A percentile compares a stretch with the other conserved stretches of the same genome.
Conservation (phyloP, 2,888 invertebrate genomes). For the Acrocyrtus sp. region DNA sequence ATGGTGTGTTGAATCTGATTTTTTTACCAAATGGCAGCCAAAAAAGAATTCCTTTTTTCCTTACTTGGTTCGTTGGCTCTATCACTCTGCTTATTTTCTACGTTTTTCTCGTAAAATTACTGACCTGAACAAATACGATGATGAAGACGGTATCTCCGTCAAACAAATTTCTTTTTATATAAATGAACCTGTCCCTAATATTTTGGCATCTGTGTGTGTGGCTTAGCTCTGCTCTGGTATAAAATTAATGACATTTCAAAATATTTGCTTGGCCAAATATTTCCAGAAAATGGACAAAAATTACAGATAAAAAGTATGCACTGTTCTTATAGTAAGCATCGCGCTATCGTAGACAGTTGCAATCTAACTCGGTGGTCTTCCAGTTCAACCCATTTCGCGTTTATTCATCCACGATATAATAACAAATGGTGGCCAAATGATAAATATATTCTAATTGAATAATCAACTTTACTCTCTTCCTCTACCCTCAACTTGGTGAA, state of each 20-base stretch:
- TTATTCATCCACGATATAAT: not conserved
- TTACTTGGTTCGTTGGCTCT: no score
- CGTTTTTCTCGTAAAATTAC: not conserved
- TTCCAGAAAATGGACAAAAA: conserved; percentile 3
- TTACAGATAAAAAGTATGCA: not conserved
- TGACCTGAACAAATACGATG: not conserved
- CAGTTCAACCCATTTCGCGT: not conserved
- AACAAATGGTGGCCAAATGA: not conserved
- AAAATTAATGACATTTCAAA: conserved; percentile 33
- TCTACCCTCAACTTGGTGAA: no score
- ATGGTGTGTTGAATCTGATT: not conserved
- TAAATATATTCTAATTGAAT: not conserved
- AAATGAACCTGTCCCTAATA: not conserved
- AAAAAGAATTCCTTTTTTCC: no score
- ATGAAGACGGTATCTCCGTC: not conserved
- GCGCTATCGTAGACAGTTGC: no score
- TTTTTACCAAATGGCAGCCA: no score
- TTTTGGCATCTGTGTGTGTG: not conserved
- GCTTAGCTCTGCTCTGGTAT: no score
- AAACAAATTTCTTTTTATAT: no score
- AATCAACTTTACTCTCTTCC: not conserved
- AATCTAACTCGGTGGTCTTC: conserved; percentile 1
- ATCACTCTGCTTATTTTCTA: not conserved
- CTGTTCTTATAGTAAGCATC: no score
- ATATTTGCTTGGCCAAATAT: conserved; percentile 23